Conservation (phyloP, 2,888 invertebrate species). For the Leptothorax acervorum region DNA sequence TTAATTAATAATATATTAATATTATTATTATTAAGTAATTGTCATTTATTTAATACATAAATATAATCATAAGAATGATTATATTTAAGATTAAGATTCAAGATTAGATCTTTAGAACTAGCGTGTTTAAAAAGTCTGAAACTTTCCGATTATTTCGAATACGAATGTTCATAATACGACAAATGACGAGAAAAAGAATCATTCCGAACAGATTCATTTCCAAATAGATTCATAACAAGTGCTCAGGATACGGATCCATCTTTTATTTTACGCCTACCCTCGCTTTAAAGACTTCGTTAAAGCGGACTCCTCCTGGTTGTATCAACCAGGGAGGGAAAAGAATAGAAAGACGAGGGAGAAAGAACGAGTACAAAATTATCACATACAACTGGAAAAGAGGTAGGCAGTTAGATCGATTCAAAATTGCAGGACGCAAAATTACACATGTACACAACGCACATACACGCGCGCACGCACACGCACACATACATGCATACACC, state of each 20-base stretch:
- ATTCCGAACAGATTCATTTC: neutral
- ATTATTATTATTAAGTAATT: neutral
- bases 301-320: neutral
- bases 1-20: neutral
- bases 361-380: conserved; percentile 29
- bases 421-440: conserved; percentile 3
- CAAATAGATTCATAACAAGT: neutral
- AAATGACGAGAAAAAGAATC: neutral
- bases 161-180: neutral
- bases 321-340: conserved; percentile 10
- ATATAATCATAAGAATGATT: neutral
- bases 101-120: neutral
- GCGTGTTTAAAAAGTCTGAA: neutral
- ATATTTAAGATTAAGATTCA: neutral
- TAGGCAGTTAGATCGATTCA: conserved; percentile 22
- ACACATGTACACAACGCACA: neutral
- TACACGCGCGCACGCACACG: neutral
- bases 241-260: neutral
- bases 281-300: conserved; percentile 15
- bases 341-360: neutral
- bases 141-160: neutral
- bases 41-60: too few species aligned
- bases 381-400: conserved; percentile 13
- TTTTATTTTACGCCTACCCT: conserved; percentile 8
- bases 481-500: neutral